Base-by-base conservation (phyloP, 2,113 vertebrate genomes). In the Psephotus haematonotus region DNA sequence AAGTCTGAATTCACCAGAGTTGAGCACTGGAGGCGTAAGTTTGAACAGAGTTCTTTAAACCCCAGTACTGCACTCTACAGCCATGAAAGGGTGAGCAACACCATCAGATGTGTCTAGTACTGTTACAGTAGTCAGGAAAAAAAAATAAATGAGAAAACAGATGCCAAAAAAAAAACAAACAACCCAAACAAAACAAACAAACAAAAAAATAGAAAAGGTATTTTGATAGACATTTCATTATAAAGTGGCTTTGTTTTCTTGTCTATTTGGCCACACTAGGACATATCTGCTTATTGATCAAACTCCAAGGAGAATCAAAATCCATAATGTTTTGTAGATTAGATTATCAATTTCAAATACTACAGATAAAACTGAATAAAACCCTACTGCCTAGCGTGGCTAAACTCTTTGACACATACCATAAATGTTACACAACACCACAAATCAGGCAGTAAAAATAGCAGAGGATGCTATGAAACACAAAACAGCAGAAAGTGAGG, bases 91-190 rank as follows among this genome's bases (percentile, higher is more conserved):
- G n/a, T 44, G 2, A 87, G 41, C n/a, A 85, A 77, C 14, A 35
- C 12, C 1, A 0, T 57, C 11, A 47, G 35, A 28, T 5, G 46
- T 2, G 14, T 5, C 20, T 0, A 62, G 13, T 17, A 67, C 10
- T 79, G 82, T 22, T 33, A 47, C 0, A 83, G 20, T 7, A 67
- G 31, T 37, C 37, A 29, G 49, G 14, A 55, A 82, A 82, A 88
- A 76, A 83, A 83, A 88, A 80, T 37, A 37, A 88, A 16, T 9
- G 4, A 92, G 5, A 28, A 64, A 69, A 82, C 12, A 63, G 37
- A 70, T 47, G 23, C 5, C 4, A 22, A 17, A 55, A 67, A 2
- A 1, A 22, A 17, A 55, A 67, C 2, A 1, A 44, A 68, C 13
- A 25, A 49, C 5, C 7, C 16, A 15, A 52, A 62, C 6, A 16